phyloP scores from a whole-genome alignment of 2,888 invertebrate genomes.

The Drosophila quinaria region DNA sequence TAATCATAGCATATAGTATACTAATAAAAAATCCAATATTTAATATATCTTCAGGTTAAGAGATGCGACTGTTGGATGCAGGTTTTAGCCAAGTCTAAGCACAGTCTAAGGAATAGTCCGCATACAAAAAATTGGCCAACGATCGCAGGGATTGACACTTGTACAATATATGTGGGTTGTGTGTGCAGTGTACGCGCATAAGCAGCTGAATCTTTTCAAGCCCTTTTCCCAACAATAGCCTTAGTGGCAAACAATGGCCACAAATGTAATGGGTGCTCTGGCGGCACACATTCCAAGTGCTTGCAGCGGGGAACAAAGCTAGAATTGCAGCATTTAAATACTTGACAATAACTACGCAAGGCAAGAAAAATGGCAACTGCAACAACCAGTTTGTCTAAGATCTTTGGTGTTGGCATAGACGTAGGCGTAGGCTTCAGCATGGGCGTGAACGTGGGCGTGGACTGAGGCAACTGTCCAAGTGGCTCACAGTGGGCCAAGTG shows the following conservation, averaged over 20 bases:
- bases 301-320: slow-evolving; percentile 41
- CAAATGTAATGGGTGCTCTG: slow-evolving; percentile 62
- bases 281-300: slow-evolving; percentile 63
- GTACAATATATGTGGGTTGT: background rate
- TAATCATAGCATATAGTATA: too few relatives aligned
- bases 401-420: slow-evolving; percentile 9
- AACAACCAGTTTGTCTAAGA: slow-evolving; percentile 35
- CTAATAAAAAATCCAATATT: too few relatives aligned
- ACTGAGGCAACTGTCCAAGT: slow-evolving; percentile 36
- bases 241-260: slow-evolving; percentile 61
- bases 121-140: background rate
- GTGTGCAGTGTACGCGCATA: slow-evolving; percentile 9
- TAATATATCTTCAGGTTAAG: too few relatives aligned
- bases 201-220: slow-evolving; percentile 45
- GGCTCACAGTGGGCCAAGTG: slow-evolving; percentile 45
- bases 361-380: slow-evolving; percentile 32
- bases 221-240: slow-evolving; percentile 61
- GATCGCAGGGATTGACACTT: background rate
- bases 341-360: slow-evolving; percentile 62
- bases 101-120: slow-evolving; percentile 24
- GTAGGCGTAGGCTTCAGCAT: slow-evolving; percentile 1
- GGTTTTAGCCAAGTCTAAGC: slow-evolving; percentile 44
- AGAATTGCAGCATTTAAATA: slow-evolving; percentile 78
- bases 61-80: background rate
- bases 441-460: slow-evolving; percentile 1